These are phyloP conservation scores for Philonicus albiceps DNA, from an alignment of 2,888 invertebrate genomes.

Conservation along the genomic window DNA sequence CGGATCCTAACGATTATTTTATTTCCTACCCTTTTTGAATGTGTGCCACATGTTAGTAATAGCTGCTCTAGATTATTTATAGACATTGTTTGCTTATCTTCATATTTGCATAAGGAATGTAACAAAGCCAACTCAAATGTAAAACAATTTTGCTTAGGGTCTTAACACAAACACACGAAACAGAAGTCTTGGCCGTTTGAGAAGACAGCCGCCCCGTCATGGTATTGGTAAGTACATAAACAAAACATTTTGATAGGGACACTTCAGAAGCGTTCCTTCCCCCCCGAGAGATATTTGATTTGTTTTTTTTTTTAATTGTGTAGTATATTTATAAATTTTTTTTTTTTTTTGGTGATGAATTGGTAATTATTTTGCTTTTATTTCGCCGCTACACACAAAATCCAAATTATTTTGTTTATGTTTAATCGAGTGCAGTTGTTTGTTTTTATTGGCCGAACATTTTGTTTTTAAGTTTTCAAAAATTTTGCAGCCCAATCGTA, in stretches of 20 bases:
- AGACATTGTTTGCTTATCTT: constrained; percentile 24
- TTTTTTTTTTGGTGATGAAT: background rate
- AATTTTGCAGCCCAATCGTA: background rate
- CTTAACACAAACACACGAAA: constrained; percentile 65
- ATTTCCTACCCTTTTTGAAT: constrained; percentile 4
- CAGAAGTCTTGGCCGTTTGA: constrained; percentile 65
- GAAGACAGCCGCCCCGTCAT: constrained; percentile 66
- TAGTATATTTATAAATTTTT: background rate
- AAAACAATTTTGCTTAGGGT: constrained; percentile 60
- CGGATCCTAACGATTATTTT: background rate
- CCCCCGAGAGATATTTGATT: background rate
- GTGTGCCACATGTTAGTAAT: background rate
- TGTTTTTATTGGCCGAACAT: background rate
- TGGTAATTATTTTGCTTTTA: background rate
- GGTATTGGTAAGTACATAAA: constrained; percentile 62
- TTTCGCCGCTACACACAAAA: constrained; percentile 33
- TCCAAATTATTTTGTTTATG: constrained; percentile 22
- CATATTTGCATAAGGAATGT: background rate
- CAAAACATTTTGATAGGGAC: constrained; percentile 7
- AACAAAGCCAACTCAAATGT: constrained; percentile 6
- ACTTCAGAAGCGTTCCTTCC: background rate
- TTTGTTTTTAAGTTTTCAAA: background rate
- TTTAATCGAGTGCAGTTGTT: background rate
- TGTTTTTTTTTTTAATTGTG: constrained; percentile 1
- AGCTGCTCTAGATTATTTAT: background rate